A percentile compares a stretch with the other conserved stretches of the same genome.
Conservation (phyloP, 2,113 vertebrate genomes). For the Xerus inauris region DNA sequence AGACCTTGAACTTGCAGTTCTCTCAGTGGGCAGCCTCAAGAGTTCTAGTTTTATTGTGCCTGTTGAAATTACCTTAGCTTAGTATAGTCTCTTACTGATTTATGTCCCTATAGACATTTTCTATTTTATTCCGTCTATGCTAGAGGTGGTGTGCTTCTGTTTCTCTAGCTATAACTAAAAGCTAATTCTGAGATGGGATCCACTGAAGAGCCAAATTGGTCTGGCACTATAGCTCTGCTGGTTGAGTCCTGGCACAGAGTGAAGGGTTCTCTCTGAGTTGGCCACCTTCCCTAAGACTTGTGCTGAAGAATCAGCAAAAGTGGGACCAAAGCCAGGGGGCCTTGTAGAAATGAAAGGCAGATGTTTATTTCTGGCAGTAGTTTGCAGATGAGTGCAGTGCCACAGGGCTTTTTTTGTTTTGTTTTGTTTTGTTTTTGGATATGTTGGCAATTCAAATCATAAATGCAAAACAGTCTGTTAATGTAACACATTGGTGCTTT, state of each 20-base stretch:
- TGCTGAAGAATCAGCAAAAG: constrained; percentile 5
- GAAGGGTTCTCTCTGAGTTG: background rate
- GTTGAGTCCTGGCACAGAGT: background rate
- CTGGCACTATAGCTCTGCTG: background rate
- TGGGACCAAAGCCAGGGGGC: background rate
- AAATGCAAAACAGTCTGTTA: background rate
- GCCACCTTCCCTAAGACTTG: background rate
- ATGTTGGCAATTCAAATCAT: background rate
- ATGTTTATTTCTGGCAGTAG: background rate
- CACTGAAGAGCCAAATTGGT: background rate
- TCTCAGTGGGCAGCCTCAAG: background rate
- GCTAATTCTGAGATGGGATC: background rate
- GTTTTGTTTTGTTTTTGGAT: background rate
- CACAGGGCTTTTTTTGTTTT: background rate
- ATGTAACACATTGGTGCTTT: background rate
- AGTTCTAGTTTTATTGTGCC: background rate
- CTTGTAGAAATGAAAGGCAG: constrained; percentile 52
- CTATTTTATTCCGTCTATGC: background rate
- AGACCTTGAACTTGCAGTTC: background rate
- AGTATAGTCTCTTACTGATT: background rate
- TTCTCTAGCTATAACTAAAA: constrained; percentile 23
- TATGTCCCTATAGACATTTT: background rate
- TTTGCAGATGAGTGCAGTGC: constrained; percentile 16
- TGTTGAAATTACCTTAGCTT: background rate
- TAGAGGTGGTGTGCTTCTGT: background rate